Percentiles rank a stretch among this genome's conserved stretches.
Evolutionary conservation across 2,113 vertebrate genomes (phyloP).

Genomic region (Lynx canadensis): DNA sequence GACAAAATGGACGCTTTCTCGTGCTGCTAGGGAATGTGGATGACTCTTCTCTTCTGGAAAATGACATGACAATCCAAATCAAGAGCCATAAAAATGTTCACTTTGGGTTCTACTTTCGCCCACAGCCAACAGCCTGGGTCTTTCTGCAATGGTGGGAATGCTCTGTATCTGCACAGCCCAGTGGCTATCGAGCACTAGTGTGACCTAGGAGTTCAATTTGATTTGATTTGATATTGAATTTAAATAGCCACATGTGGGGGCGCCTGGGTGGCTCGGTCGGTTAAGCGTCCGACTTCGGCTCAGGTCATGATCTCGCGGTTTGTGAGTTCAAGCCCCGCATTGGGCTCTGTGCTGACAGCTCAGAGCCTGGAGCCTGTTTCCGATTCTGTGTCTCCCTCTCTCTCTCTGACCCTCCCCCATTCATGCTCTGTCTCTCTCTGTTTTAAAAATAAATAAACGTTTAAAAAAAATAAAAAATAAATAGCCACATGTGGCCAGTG

Average conservation of each 20-base stretch:
- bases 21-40: rapidly evolving
- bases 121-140: not conserved
- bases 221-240: not conserved
- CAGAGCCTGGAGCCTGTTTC: no score
- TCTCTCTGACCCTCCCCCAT: no score
- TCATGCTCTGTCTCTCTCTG: no score
- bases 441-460: no score
- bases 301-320: no score
- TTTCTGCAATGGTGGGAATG: not conserved
- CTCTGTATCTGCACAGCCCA: not conserved
- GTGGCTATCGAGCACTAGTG: not conserved
- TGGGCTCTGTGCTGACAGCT: no score
- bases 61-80: not conserved
- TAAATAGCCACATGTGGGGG: not conserved
- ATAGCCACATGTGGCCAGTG: not conserved
- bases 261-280: no score
- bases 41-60: not conserved
- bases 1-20: not conserved
- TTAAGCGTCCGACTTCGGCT: no score
- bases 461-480: not conserved
- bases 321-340: no score
- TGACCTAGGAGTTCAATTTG: not conserved
- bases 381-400: no score
- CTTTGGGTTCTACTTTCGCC: not conserved
- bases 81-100: not conserved